Conservation (phyloP, 2,888 invertebrate genomes). For the Morinoia aosen region DNA sequence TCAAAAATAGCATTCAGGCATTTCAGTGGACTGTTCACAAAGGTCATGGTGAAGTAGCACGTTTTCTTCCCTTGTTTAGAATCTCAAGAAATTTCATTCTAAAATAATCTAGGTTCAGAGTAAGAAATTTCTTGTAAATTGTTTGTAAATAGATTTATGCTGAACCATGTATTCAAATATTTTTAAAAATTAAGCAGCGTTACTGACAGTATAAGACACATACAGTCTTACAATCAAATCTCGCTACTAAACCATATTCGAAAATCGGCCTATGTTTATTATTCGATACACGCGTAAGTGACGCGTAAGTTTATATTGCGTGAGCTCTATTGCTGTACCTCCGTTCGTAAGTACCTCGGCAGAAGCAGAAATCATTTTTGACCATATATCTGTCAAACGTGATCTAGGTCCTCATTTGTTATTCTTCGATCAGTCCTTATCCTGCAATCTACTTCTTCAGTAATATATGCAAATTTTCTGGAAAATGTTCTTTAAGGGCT, state of each 20-base stretch:
- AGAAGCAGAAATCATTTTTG: too few species aligned
- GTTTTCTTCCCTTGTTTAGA: background rate
- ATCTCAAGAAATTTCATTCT: background rate
- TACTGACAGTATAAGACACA: too few species aligned
- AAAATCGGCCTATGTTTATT: background rate
- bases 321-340: background rate
- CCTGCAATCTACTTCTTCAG: background rate
- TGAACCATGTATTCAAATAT: too few species aligned
- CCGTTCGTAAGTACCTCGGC: too few species aligned
- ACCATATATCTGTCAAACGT: background rate
- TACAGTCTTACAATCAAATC: too few species aligned
- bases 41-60: background rate
- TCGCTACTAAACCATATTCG: background rate
- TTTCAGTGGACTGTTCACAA: background rate
- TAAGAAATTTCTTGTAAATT: background rate
- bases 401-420: background rate
- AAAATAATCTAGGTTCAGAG: background rate
- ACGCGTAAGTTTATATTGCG: background rate
- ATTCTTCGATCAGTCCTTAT: background rate
- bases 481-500: background rate
- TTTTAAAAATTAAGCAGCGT: too few species aligned
- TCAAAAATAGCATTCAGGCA: too few species aligned
- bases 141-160: too few species aligned
- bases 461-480: background rate
- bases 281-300: too few species aligned